Conservation (phyloP, 2,113 vertebrate species). For the Crotophaga sulcirostris region DNA sequence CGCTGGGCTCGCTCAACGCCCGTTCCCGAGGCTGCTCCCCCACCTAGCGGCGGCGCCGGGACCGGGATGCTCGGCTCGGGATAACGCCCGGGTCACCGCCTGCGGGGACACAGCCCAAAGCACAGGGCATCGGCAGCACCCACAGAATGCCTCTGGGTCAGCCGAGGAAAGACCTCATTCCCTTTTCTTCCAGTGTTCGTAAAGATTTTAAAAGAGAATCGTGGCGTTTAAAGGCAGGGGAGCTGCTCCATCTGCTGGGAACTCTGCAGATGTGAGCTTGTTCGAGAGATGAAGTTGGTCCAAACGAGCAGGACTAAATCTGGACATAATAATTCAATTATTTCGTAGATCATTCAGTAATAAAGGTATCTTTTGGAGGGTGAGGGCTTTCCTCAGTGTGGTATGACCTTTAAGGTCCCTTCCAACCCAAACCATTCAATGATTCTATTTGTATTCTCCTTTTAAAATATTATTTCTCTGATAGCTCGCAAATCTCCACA, state of each 20-base stretch:
- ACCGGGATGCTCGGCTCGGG: no score
- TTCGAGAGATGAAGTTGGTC: background rate
- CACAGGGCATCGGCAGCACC: no score
- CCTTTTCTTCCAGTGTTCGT: background rate
- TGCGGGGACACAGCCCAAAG: no score
- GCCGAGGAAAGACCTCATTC: background rate
- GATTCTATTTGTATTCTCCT: background rate
- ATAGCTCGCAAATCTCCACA: background rate
- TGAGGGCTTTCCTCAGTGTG: background rate
- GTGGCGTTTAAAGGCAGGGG: background rate
- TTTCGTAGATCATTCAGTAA: background rate
- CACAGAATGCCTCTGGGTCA: no score
- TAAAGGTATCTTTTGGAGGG: background rate
- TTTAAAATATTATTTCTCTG: background rate
- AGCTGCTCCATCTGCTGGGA: background rate
- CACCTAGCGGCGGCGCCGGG: background rate
- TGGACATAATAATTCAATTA: background rate
- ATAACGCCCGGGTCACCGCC: no score
- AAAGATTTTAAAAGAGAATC: background rate
- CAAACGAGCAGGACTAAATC: background rate
- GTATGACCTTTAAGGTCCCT: no score
- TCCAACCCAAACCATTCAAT: no score
- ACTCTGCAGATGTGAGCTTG: background rate
- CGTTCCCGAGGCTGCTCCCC: background rate
- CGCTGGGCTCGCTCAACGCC: no score